A percentile compares a stretch with the other conserved stretches of the same genome.
phyloP scores from a whole-genome alignment of 2,797 vertebrate species.

The Tauraco hartlaubi region DNA sequence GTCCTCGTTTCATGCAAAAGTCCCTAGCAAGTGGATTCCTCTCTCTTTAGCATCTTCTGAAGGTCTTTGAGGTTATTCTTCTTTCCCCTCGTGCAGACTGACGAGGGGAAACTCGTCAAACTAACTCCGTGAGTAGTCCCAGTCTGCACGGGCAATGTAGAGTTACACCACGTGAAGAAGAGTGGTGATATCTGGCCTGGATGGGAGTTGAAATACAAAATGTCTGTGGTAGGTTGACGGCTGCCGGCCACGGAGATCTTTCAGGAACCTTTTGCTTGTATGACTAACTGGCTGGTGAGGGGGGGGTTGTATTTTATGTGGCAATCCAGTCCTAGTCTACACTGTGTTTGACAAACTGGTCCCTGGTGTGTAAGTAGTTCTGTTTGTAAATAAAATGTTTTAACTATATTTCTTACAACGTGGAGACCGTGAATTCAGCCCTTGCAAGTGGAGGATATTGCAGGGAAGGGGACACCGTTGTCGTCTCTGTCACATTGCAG shows the following conservation, averaged over 20 bases:
- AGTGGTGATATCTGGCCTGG: background rate
- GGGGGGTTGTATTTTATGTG: slow-evolving; percentile 17
- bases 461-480: background rate
- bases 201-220: background rate
- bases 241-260: background rate
- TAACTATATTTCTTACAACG: slow-evolving; percentile 35
- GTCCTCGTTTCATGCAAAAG: slow-evolving; percentile 1
- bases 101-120: background rate
- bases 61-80: slow-evolving; percentile 44
- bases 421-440: slow-evolving; percentile 34
- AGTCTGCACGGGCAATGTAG: background rate
- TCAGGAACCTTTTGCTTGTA: slow-evolving; percentile 24
- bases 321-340: slow-evolving; percentile 32
- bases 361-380: slow-evolving; percentile 56
- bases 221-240: background rate
- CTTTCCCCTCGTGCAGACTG: background rate
- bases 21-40: background rate
- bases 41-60: slow-evolving; percentile 33
- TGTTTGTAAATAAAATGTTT: slow-evolving; percentile 72
- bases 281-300: background rate
- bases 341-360: slow-evolving; percentile 43
- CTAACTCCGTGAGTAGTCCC: background rate
- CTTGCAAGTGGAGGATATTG: background rate
- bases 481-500: background rate
- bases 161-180: background rate